phyloP scores from a whole-genome alignment of 2,113 vertebrate genomes.

The Camelus bactrianus region DNA sequence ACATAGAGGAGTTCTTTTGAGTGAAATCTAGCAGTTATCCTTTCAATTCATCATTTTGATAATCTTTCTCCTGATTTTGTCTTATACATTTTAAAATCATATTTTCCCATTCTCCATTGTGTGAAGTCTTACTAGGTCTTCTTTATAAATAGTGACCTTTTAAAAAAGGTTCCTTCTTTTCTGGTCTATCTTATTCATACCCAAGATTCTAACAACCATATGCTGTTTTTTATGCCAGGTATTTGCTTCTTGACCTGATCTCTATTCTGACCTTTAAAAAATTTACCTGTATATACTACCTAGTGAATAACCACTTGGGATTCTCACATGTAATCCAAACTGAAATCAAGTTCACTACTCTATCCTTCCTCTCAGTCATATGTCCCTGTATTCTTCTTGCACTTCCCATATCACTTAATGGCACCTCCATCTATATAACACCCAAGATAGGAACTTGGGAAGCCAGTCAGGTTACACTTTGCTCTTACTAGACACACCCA shows the following conservation, averaged over 20 bases:
- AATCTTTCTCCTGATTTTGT: background rate
- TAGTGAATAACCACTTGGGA: background rate
- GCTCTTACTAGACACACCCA: background rate
- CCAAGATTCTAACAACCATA: background rate
- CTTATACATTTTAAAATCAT: background rate
- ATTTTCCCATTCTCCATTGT: background rate
- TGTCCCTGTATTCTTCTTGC: background rate
- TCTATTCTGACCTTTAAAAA: background rate
- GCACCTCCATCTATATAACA: background rate
- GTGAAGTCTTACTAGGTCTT: background rate
- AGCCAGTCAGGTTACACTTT: background rate
- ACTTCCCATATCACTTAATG: background rate
- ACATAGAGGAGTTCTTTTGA: background rate
- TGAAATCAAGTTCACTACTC: background rate
- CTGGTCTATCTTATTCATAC: background rate
- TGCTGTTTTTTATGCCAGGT: background rate
- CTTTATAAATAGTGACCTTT: background rate
- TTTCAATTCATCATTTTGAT: background rate
- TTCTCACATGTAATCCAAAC: background rate
- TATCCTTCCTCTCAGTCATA: background rate
- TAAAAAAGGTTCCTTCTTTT: background rate
- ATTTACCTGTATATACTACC: background rate
- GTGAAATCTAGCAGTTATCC: background rate
- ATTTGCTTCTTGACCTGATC: background rate
- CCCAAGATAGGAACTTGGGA: background rate